These are phyloP conservation scores for Clepsis dumicolana DNA, from an alignment of 2,888 invertebrate genomes.

Conservation along the genomic window DNA sequence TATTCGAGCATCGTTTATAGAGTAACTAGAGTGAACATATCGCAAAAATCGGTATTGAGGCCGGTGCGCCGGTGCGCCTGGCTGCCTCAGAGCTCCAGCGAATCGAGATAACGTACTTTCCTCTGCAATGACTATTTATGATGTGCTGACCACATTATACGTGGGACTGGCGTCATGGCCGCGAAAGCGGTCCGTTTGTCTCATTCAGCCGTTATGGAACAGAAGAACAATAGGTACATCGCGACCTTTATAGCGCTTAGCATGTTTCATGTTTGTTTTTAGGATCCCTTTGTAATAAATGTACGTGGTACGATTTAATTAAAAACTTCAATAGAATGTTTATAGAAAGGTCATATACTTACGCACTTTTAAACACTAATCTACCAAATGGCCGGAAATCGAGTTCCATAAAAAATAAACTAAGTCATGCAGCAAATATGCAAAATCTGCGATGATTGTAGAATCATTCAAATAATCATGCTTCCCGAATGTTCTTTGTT, in stretches of 20 bases:
- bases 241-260: background rate
- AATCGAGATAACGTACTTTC: conserved; percentile 4
- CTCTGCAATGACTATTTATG: conserved; percentile 7
- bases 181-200: background rate
- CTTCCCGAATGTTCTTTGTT: too few relatives aligned
- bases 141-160: conserved; percentile 5
- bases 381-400: too few relatives aligned
- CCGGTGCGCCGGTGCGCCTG: conserved; percentile 16
- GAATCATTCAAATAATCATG: too few relatives aligned
- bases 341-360: too few relatives aligned
- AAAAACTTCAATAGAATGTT: too few relatives aligned
- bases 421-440: too few relatives aligned
- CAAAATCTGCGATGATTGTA: too few relatives aligned
- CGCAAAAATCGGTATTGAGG: conserved; percentile 37
- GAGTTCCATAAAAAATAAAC: too few relatives aligned
- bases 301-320: too few relatives aligned
- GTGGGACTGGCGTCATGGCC: background rate
- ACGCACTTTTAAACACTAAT: too few relatives aligned
- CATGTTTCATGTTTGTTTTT: background rate
- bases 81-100: conserved; percentile 12
- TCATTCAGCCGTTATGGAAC: background rate
- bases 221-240: background rate
- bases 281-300: too few relatives aligned
- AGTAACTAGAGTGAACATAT: conserved; percentile 36
- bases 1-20: conserved; percentile 17